Evolutionary conservation across 2,888 invertebrate genomes (phyloP), one percentile per base, ranked within the genome.

Genomic region (Chaetoderma sp.): DNA sequence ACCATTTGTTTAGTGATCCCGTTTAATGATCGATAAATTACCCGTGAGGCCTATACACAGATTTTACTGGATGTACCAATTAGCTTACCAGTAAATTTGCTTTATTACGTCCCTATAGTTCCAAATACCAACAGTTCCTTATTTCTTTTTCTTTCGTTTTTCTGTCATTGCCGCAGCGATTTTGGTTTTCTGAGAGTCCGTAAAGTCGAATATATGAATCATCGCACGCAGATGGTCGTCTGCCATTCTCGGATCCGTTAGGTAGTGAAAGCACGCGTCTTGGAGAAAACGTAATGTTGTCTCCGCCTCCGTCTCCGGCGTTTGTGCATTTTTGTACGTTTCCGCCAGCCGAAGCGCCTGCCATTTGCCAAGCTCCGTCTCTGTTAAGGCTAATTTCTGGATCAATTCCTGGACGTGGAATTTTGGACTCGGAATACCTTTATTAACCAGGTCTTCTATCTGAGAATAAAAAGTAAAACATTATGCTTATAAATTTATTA

Each of bases 291-390:
- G 64, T 6, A 83, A 71, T 1, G 76, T 80, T 5, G 77, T 79
- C 10, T 80, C 82, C 0, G 80, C 77, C 57, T 83, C 78, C 18
- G 79, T 83, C 60, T 77, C 79, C 33, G 83, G 81, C 61, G 68
- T 73, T 18, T 71, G 72, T n/a, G 73, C 76, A 18, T 71, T 73
- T 13, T 78, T 72, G 73, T 84, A 83, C 27, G 78, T 74, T 55
- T 82, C 82, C 28, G 72, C 71, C 1, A 81, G 73, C 10, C 72
- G 64, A 3, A 81, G 63, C 1, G 78, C 73, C 70, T 83, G 83
- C 83, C 83, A 83, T 61, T 79, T 78, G n/a, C 78, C 79, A 21
- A 84, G 73, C 59, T 84, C 80, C 18, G 73, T 58, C 60, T 84
- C 79, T 0, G 83, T 83, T 49, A 69, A 65, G 8, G 78, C 72